These are phyloP conservation scores for Alaudala cheleensis DNA, from an alignment of 2,113 vertebrate species.

Conservation along the genomic window DNA sequence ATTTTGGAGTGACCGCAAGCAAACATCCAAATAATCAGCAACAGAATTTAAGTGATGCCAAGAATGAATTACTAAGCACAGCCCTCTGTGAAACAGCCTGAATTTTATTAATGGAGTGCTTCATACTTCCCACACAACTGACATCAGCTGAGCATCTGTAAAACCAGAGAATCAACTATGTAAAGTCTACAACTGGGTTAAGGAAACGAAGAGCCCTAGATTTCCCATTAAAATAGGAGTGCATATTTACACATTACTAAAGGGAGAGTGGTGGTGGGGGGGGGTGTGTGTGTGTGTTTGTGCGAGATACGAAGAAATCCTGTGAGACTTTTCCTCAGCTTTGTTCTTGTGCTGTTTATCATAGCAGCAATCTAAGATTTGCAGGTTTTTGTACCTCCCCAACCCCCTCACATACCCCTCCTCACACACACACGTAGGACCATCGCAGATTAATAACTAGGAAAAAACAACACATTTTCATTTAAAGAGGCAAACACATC, in stretches of 20 bases:
- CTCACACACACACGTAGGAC: neutral
- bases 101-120: constrained; percentile 27
- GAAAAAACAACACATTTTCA: neutral
- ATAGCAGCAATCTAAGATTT: neutral
- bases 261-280: too few relatives aligned
- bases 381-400: neutral
- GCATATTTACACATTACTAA: neutral
- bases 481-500: constrained; percentile 46
- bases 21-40: constrained; percentile 44
- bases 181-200: neutral
- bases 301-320: neutral
- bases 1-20: constrained; percentile 13
- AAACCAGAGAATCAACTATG: neutral
- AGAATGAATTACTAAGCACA: neutral
- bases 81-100: neutral
- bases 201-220: neutral
- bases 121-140: neutral
- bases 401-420: neutral
- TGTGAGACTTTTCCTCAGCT: neutral
- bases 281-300: neutral
- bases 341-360: neutral
- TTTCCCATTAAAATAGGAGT: neutral
- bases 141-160: neutral
- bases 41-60: constrained; percentile 16
- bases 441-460: neutral